Conservation (phyloP, 2,113 vertebrate genomes). For the Trichomycterus rosablanca region DNA sequence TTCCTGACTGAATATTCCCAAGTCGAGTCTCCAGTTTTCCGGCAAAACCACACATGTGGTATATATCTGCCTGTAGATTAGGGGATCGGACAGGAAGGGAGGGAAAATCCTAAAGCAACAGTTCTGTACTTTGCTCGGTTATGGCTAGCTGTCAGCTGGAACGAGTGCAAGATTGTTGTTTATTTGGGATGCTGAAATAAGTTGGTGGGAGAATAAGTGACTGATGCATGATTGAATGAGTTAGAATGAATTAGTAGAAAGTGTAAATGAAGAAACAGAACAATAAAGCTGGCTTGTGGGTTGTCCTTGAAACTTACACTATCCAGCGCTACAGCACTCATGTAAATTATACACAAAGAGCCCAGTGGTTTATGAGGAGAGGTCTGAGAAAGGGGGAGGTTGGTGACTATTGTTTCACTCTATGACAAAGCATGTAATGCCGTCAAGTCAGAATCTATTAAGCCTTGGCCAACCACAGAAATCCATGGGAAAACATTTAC, state of each 20-base stretch:
- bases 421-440: constrained; percentile 68
- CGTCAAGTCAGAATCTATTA: constrained; percentile 59
- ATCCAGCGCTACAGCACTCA: no score
- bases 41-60: constrained; percentile 67
- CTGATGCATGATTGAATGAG: no score
- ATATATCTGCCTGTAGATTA: constrained; percentile 62
- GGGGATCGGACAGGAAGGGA: constrained; percentile 38
- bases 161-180: no score
- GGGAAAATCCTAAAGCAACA: constrained; percentile 23
- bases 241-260: background rate
- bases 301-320: constrained; percentile 1
- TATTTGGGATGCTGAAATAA: no score
- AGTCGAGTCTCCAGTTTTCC: constrained; percentile 64
- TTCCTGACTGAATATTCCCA: constrained; percentile 73
- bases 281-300: background rate
- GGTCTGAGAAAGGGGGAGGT: constrained; percentile 1
- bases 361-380: constrained; percentile 21
- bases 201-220: no score
- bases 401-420: constrained; percentile 60
- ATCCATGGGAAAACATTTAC: constrained; percentile 74
- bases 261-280: background rate
- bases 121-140: constrained; percentile 2
- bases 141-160: background rate
- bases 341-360: constrained; percentile 15
- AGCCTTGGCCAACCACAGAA: constrained; percentile 53